These are phyloP conservation scores for Volucella inflata DNA, from an alignment of 2,888 invertebrate species.

Conservation along the genomic window DNA sequence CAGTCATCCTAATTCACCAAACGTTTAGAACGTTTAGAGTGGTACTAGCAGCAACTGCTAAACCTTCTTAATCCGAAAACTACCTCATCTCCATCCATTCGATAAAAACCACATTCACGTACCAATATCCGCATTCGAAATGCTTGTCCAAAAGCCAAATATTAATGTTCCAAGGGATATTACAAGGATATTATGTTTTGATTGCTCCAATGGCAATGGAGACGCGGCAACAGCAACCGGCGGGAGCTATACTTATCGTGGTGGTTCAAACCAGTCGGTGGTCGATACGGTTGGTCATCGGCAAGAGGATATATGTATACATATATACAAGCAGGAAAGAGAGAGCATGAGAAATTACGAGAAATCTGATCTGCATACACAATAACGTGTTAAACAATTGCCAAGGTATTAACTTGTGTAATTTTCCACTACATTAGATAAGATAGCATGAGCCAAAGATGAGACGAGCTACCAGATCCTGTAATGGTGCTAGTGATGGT, in stretches of 20 bases:
- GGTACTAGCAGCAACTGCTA: too few relatives aligned
- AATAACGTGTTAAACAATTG: constrained; percentile 75
- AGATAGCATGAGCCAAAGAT: constrained; percentile 60
- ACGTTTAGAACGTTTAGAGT: not conserved
- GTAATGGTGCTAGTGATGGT: not conserved
- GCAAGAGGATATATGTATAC: too few relatives aligned
- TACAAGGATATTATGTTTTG: constrained; percentile 74
- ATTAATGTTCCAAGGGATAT: constrained; percentile 72
- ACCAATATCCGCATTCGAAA: constrained; percentile 67
- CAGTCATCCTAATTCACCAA: constrained; percentile 44
- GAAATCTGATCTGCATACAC: constrained; percentile 75
- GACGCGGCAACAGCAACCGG: not conserved
- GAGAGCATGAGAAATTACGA: constrained; percentile 48
- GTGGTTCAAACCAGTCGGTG: not conserved
- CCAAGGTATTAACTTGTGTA: constrained; percentile 75
- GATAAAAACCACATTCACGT: constrained; percentile 74
- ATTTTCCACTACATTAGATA: constrained; percentile 74
- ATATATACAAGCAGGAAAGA: not conserved
- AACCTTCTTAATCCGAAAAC: too few relatives aligned
- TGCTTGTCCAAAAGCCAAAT: constrained; percentile 72
- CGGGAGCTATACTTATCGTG: not conserved
- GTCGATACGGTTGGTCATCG: constrained; percentile 31
- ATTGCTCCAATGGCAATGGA: constrained; percentile 33
- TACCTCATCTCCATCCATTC: not conserved
- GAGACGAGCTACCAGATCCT: not conserved